A percentile compares a stretch with the other conserved stretches of the same genome.
phyloP scores from a whole-genome alignment of 1,140 invertebrate genomes.

The Maniola jurtina region DNA sequence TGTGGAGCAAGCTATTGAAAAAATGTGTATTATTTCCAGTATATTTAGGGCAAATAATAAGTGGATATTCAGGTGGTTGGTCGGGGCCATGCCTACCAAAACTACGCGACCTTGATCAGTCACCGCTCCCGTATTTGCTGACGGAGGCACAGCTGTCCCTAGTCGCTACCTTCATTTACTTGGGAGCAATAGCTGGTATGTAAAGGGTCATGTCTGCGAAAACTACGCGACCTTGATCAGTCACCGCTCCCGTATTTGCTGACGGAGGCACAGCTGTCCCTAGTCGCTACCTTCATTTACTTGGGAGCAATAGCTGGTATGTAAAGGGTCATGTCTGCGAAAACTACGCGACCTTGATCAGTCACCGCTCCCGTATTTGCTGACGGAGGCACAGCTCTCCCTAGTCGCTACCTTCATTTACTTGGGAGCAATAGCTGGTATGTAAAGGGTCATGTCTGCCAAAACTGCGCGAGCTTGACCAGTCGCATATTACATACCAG shows the following conservation, averaged over 20 bases:
- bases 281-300: slow-evolving; percentile 31
- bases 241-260: slow-evolving; percentile 25
- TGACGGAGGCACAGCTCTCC: slow-evolving; percentile 33
- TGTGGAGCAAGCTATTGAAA: no score
- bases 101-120: slow-evolving; percentile 23
- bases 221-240: slow-evolving; percentile 33
- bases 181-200: slow-evolving; percentile 22
- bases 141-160: slow-evolving; percentile 27
- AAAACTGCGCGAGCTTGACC: slow-evolving; percentile 25
- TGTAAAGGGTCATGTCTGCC: slow-evolving; percentile 34
- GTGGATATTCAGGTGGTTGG: slow-evolving; percentile 28
- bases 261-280: slow-evolving; percentile 24
- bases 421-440: slow-evolving; percentile 40
- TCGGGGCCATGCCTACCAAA: slow-evolving; percentile 34
- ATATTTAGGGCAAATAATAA: slow-evolving; percentile 33
- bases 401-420: slow-evolving; percentile 31
- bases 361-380: slow-evolving; percentile 27
- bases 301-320: slow-evolving; percentile 23
- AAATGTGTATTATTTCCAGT: slow-evolving; percentile 21
- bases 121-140: slow-evolving; percentile 24
- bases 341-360: slow-evolving; percentile 37
- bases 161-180: slow-evolving; percentile 29
- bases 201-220: slow-evolving; percentile 31
- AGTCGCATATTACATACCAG: no score
- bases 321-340: slow-evolving; percentile 16